Percentiles rank a stretch among this genome's conserved stretches.
Conservation (phyloP, 1,140 invertebrate genomes). For the Diplogasteroides magnus region DNA sequence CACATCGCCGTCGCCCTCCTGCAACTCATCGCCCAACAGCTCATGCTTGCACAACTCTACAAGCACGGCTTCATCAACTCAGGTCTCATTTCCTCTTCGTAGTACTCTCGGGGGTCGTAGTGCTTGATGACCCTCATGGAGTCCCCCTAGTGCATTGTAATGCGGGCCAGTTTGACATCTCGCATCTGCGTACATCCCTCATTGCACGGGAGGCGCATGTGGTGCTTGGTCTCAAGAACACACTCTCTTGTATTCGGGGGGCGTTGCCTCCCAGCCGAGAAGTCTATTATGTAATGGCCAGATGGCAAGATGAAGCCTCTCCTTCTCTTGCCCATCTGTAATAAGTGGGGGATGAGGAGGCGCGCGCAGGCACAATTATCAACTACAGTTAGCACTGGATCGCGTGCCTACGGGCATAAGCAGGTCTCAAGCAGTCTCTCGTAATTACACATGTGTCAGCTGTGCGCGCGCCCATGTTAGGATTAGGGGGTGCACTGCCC, state of each 20-base stretch:
- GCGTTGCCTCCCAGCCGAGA: too few species aligned
- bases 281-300: background rate
- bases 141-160: background rate
- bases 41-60: slow-evolving; percentile 54
- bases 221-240: too few species aligned
- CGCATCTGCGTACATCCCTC: background rate
- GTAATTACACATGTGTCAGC: too few species aligned
- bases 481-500: too few species aligned
- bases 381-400: too few species aligned
- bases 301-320: background rate
- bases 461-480: too few species aligned
- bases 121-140: background rate
- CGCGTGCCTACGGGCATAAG: too few species aligned
- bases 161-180: background rate
- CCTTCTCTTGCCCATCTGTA: too few species aligned
- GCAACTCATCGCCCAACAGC: slow-evolving; percentile 52
- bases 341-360: background rate
- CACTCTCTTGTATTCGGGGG: too few species aligned
- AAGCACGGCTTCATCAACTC: slow-evolving; percentile 53
- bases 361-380: too few species aligned
- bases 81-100: slow-evolving; percentile 32
- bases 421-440: too few species aligned
- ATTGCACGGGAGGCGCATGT: too few species aligned
- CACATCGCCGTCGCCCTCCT: slow-evolving; percentile 45
- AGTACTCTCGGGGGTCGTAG: background rate